A percentile compares a stretch with the other conserved stretches of the same genome.
phyloP scores from a whole-genome alignment of 2,113 vertebrate genomes.

The Dromiciops gliroides region DNA sequence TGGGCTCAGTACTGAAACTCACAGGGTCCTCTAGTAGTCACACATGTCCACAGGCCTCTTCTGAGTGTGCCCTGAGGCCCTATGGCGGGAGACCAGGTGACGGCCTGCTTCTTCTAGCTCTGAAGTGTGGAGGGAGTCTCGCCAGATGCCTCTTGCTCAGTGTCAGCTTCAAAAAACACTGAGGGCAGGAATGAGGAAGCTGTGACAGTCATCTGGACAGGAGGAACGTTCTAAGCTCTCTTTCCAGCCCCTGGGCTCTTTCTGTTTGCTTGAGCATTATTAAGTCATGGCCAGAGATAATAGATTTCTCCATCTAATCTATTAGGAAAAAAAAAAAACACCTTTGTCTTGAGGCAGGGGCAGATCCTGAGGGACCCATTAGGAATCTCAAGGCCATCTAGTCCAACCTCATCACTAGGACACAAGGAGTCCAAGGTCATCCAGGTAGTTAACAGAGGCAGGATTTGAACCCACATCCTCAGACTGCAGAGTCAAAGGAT shows the following conservation, averaged over 20 bases:
- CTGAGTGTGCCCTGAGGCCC: background rate
- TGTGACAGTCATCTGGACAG: background rate
- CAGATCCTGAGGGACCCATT: background rate
- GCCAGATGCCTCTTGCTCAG: background rate
- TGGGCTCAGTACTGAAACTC: background rate
- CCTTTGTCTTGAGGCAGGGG: background rate
- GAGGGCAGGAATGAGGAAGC: background rate
- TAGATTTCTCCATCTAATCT: background rate
- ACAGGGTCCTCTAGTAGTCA: no score
- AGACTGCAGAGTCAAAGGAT: background rate
- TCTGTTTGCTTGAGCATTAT: background rate
- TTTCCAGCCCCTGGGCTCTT: background rate
- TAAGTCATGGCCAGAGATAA: background rate
- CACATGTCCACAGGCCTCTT: background rate
- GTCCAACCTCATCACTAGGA: background rate
- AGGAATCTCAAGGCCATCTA: background rate
- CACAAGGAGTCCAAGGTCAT: background rate
- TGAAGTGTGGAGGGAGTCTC: constrained; percentile 62
- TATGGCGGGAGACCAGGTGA: constrained; percentile 44
- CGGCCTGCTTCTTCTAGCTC: constrained; percentile 63
- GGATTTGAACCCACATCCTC: background rate
- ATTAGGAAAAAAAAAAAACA: background rate
- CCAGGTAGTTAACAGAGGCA: background rate
- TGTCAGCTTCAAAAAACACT: constrained; percentile 21
- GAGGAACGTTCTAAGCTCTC: background rate